A percentile compares a stretch with the other conserved stretches of the same genome.
Evolutionary conservation across 2,888 invertebrate species (phyloP).

Genomic region (Zhuqinia jingwanae): DNA sequence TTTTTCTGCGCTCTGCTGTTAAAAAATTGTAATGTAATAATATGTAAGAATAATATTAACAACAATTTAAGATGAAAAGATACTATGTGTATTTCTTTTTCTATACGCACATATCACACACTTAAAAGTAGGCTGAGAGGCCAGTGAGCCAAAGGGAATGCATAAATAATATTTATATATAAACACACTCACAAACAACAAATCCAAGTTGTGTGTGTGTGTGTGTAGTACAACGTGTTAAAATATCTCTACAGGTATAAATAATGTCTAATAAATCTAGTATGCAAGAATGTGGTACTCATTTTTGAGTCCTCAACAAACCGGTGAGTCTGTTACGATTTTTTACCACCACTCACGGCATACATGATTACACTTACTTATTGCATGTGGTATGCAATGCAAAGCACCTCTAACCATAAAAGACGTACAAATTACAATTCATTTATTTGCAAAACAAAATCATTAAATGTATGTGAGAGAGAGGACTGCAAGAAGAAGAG

Average conservation of each 20-base stretch:
- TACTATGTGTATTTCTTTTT: not conserved
- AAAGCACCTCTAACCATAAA: not conserved
- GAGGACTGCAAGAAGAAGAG: not conserved
- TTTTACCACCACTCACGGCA: constrained; percentile 10
- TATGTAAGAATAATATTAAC: constrained; percentile 17
- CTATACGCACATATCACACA: constrained; percentile 9
- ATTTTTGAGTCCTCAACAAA: constrained; percentile 41
- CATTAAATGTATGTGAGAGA: too few relatives aligned
- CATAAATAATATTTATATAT: constrained; percentile 53
- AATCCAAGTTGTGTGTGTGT: constrained; percentile 9
- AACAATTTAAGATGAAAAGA: constrained; percentile 34
- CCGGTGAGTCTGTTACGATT: constrained; percentile 48
- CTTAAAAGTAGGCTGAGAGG: constrained; percentile 76
- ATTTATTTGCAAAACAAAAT: constrained; percentile 3
- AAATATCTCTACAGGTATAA: not conserved
- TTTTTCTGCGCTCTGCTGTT: not conserved
- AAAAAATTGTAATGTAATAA: constrained; percentile 10
- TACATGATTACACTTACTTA: not conserved
- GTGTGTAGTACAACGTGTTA: not conserved
- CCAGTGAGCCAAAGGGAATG: constrained; percentile 71
- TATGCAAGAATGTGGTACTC: constrained; percentile 24
- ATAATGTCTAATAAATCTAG: too few relatives aligned
- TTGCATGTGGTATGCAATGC: constrained; percentile 3
- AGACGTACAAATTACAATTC: not conserved
- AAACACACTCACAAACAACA: constrained; percentile 20